These are phyloP conservation scores for Sus cebifrons DNA, from an alignment of 2,797 vertebrate genomes.

Conservation along the genomic window DNA sequence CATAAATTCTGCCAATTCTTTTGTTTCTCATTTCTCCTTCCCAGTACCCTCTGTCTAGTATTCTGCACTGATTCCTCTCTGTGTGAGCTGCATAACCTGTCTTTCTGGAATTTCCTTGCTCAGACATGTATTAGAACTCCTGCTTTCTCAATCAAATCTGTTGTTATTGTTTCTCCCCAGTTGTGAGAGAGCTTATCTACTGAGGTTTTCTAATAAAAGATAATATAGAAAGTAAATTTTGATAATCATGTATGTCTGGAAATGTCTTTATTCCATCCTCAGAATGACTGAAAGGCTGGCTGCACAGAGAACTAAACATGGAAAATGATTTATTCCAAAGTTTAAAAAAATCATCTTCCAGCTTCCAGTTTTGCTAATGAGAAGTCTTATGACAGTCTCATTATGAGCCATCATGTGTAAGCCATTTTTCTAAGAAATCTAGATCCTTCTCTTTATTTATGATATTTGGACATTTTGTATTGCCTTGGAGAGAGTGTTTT, in stretches of 20 bases:
- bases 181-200: background rate
- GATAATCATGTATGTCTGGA: background rate
- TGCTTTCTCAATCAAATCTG: background rate
- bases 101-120: background rate
- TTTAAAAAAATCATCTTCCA: conserved; percentile 14
- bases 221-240: background rate
- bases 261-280: conserved; percentile 14
- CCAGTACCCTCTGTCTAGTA: background rate
- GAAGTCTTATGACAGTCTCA: background rate
- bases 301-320: background rate
- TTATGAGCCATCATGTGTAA: background rate
- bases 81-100: background rate
- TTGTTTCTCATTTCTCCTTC: background rate
- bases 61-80: background rate
- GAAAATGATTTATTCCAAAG: background rate
- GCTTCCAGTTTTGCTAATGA: background rate
- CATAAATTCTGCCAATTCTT: background rate
- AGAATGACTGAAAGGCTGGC: background rate
- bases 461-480: background rate
- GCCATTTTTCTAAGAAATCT: conserved; percentile 23
- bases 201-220: background rate
- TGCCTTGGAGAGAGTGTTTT: background rate
- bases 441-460: conserved; percentile 1
- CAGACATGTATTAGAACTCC: background rate
- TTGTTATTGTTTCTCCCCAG: background rate